These are phyloP conservation scores for Lepus americanus DNA, from an alignment of 2,113 vertebrate genomes.

Conservation along the genomic window DNA sequence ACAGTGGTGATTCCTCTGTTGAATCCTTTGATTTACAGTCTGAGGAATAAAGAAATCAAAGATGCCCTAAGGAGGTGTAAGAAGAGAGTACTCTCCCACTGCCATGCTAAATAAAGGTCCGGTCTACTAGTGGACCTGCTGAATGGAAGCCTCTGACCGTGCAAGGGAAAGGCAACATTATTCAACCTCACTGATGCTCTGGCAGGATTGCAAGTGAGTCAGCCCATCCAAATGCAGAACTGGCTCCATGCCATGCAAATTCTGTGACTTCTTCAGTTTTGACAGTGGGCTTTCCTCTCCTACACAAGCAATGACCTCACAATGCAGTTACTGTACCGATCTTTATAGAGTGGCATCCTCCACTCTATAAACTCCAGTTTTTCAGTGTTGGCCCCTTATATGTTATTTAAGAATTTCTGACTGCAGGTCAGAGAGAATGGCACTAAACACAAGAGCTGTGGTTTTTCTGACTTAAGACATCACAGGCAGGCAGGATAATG, in stretches of 20 bases:
- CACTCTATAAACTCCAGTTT: too few relatives aligned
- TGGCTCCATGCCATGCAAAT: neutral
- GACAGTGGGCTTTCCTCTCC: neutral
- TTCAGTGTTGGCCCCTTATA: neutral
- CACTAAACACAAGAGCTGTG: neutral
- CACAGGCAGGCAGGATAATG: neutral
- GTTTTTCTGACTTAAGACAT: neutral
- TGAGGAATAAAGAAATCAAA: constrained; percentile 74
- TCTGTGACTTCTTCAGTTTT: neutral
- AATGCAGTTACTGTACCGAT: neutral
- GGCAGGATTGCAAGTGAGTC: neutral
- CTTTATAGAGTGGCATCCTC: neutral
- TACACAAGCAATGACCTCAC: neutral
- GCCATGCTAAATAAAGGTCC: neutral
- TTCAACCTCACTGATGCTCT: neutral
- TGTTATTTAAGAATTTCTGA: neutral
- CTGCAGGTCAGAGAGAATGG: neutral
- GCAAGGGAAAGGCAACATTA: neutral
- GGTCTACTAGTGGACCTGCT: neutral
- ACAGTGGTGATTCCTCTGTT: constrained; percentile 55
- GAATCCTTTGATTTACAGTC: constrained; percentile 73
- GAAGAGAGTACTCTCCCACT: neutral
- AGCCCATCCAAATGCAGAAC: neutral
- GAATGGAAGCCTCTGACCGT: neutral
- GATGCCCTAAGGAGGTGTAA: constrained; percentile 27